Percentiles rank a stretch among this genome's conserved stretches.
These are phyloP conservation scores for Aethina tumida DNA, from an alignment of 1,140 invertebrate genomes.

Conservation along the genomic window DNA sequence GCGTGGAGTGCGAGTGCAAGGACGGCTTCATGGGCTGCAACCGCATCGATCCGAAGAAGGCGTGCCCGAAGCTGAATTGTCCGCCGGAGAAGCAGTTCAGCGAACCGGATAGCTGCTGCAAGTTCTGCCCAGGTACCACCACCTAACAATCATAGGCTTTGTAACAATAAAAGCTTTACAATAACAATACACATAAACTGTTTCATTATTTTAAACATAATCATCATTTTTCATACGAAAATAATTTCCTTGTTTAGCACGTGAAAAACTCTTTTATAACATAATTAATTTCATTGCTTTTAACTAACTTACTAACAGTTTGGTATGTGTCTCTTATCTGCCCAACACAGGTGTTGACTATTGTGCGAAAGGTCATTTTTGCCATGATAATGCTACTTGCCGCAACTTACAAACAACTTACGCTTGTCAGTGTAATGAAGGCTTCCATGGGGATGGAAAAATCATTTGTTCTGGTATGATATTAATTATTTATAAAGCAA, in stretches of 20 bases:
- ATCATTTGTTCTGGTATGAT: constrained; percentile 52
- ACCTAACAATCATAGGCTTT: background rate
- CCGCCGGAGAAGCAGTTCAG: constrained; percentile 64
- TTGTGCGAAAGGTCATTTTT: constrained; percentile 73
- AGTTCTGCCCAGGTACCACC: constrained; percentile 72
- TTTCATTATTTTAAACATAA: background rate
- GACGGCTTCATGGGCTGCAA: constrained; percentile 74
- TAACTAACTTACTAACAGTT: constrained; percentile 22
- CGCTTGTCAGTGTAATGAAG: constrained; percentile 72
- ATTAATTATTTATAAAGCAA: background rate
- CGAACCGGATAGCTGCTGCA: constrained; percentile 79
- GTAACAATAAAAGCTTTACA: background rate
- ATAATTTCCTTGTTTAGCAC: background rate
- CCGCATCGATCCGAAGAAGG: constrained; percentile 57
- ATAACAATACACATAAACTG: no score
- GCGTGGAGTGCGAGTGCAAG: constrained; percentile 63
- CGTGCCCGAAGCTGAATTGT: constrained; percentile 74
- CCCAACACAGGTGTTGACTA: constrained; percentile 71
- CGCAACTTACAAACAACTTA: constrained; percentile 76
- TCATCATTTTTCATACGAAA: constrained; percentile 1
- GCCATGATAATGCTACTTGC: constrained; percentile 74
- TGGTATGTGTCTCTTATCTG: constrained; percentile 18
- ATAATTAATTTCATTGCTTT: constrained; percentile 11
- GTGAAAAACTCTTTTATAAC: background rate
- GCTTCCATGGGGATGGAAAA: constrained; percentile 71